phyloP scores from a whole-genome alignment of 2,797 vertebrate genomes.

The Rhyacichthys aspro region DNA sequence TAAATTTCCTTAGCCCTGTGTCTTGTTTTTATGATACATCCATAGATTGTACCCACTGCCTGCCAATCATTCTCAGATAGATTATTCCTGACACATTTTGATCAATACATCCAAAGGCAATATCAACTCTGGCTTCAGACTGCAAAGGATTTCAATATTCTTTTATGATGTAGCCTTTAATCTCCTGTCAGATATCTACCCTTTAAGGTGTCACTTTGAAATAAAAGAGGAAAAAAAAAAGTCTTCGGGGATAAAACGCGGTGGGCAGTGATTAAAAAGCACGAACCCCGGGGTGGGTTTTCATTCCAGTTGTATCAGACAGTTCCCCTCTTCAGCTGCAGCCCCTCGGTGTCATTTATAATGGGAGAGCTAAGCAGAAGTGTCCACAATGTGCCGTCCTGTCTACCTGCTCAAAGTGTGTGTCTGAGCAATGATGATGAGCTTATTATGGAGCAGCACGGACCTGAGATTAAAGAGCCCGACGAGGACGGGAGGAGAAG shows the following conservation, averaged over 20 bases:
- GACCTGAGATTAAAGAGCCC: conserved; percentile 56
- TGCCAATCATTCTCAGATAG: too few species aligned
- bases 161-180: conserved; percentile 31
- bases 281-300: conserved; percentile 24
- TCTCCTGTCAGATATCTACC: conserved; percentile 35
- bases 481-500: conserved; percentile 9
- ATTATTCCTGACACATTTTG: too few species aligned
- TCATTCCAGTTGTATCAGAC: conserved; percentile 12
- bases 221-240: conserved; percentile 11
- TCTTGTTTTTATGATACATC: too few species aligned
- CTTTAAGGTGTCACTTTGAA: conserved; percentile 21
- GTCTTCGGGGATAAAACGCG: conserved; percentile 13
- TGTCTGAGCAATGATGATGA: conserved; percentile 39
- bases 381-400: conserved; percentile 20
- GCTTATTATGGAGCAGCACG: conserved; percentile 64
- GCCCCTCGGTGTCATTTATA: conserved; percentile 12
- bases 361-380: conserved; percentile 26
- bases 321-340: conserved; percentile 15
- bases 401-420: conserved; percentile 13
- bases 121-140: conserved; percentile 3
- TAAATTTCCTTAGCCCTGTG: too few species aligned
- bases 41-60: too few species aligned
- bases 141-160: conserved; percentile 7
- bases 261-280: conserved; percentile 42
- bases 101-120: not conserved